Evolutionary conservation across 2,113 vertebrate genomes (phyloP), one percentile per base, ranked within the genome.

Genomic region (Nansenia antarctica): DNA sequence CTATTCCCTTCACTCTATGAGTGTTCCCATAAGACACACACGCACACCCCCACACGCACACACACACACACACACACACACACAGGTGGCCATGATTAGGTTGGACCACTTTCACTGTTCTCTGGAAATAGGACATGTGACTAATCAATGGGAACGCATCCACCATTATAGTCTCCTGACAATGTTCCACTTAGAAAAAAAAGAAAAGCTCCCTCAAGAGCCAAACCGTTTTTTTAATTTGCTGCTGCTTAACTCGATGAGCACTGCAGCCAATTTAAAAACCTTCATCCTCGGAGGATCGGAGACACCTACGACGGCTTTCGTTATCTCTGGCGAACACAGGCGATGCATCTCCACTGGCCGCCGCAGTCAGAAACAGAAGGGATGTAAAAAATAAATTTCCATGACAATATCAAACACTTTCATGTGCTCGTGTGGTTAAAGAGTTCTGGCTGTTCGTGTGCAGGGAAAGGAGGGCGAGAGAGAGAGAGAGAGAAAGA

Each of bases 1-100:
- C 67, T 34, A 63, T 77, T 67, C 60, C 78, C 54, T 70, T 70
- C 54, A 61, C 30, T 59, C 57, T 76, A n/a, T 57, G 54, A 72
- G 77, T 24, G 30, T 49, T 49, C n/a, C 29, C 37, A 6, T 77
- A 14, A 9, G n/a, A 42, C 74, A 47, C 76, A 73, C 71, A 42
- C 37, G 0, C 35, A 37, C 35, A 37, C 1, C 1, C 35, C 9
- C 35, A 37, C 11, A 39, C 11, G 14, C 37, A 14, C 37, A 39
- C 0, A 3, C 37, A 39, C 12, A 3, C 35, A 9, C 37, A 15
- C 37, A 15, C 37, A 39, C 37, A 39, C 74, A 42, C 76, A 74
- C 69, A 68, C 80, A 85, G 85, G 85, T 85, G 83, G 69, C 73
- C 68, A 67, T 76, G 61, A 77, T 73, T 62, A 73, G 39, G 57